Conservation (phyloP, 2,113 vertebrate species). For the Syrmaticus mikado region DNA sequence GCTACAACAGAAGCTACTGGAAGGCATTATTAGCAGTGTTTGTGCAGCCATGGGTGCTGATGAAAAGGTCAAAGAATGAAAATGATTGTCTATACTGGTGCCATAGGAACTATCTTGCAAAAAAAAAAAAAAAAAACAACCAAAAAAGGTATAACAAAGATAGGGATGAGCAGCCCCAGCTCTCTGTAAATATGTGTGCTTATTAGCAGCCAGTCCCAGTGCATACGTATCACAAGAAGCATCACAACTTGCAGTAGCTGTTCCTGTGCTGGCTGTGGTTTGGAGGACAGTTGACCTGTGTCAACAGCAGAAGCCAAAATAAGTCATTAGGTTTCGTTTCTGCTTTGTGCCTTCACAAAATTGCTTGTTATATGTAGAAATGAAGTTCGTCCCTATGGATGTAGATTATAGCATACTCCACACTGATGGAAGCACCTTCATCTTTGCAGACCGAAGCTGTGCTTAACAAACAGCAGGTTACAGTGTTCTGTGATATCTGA, state of each 20-base stretch:
- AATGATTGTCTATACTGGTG: conserved; percentile 47
- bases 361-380: not conserved
- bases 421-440: not conserved
- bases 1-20: accelerated
- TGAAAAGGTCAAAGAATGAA: not conserved
- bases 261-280: not conserved
- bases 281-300: not conserved
- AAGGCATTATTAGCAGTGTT: not conserved
- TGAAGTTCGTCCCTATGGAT: not conserved
- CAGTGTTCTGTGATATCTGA: not conserved
- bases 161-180: not conserved
- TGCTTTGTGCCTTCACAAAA: not conserved
- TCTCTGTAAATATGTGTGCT: not conserved
- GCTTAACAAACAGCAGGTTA: accelerated
- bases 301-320: not conserved
- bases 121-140: conserved; percentile 2
- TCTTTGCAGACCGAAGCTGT: not conserved
- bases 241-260: not conserved
- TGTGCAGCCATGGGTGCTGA: not conserved
- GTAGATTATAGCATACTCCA: not conserved
- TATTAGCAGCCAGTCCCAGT: not conserved
- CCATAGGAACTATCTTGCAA: not conserved
- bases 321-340: not conserved
- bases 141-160: conserved; percentile 9
- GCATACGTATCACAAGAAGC: not conserved